Evolutionary conservation across 2,797 vertebrate species (phyloP).

Genomic region (Alosa sapidissima): DNA sequence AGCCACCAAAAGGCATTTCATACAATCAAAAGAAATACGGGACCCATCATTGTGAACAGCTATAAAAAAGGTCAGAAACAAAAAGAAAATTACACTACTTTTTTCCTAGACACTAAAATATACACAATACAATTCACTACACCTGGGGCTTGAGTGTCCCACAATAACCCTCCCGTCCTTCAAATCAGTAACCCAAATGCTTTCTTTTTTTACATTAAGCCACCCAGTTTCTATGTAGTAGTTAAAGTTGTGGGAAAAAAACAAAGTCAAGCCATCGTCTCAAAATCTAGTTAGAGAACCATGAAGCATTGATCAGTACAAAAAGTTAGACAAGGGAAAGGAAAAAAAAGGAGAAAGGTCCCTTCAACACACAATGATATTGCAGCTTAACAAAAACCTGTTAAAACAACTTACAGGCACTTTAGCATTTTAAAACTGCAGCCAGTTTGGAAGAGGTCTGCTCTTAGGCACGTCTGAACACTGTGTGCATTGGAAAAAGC

Average conservation of each 20-base stretch:
- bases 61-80: conserved; percentile 18
- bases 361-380: conserved; percentile 29
- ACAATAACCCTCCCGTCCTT: background rate
- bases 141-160: background rate
- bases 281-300: conserved; percentile 9
- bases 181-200: background rate
- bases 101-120: conserved; percentile 15
- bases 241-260: background rate
- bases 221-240: conserved; percentile 18
- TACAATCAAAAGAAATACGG: conserved; percentile 42
- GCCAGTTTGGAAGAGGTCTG: conserved; percentile 28
- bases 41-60: conserved; percentile 38
- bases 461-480: background rate
- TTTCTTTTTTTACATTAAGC: background rate
- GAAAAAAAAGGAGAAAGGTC: conserved; percentile 22
- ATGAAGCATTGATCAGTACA: conserved; percentile 17
- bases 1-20: conserved; percentile 39
- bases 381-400: conserved; percentile 19
- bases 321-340: conserved; percentile 13
- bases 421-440: conserved; percentile 31
- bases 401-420: conserved; percentile 30
- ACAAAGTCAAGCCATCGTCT: conserved; percentile 24
- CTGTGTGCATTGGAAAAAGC: background rate
- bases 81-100: background rate
- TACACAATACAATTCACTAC: conserved; percentile 18